phyloP scores from a whole-genome alignment of 1,140 invertebrate genomes.

The Neodiprion pinetum region DNA sequence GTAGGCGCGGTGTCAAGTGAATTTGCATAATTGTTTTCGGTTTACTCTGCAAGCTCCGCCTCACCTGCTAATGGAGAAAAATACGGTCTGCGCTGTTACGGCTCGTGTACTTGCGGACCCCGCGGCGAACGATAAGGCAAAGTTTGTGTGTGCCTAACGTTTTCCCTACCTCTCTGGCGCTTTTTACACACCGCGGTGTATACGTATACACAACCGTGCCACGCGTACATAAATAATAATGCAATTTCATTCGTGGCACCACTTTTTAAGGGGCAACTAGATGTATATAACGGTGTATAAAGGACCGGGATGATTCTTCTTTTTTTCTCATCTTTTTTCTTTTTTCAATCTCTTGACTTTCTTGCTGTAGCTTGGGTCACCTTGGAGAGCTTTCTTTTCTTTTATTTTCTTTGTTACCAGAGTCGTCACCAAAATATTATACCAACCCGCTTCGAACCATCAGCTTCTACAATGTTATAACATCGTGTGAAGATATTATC shows the following conservation, averaged over 20 bases:
- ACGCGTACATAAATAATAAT: background rate
- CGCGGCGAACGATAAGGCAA: slow-evolving; percentile 13
- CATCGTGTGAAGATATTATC: too few species aligned
- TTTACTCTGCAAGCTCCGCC: slow-evolving; percentile 28
- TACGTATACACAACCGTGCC: background rate
- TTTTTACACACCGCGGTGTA: background rate
- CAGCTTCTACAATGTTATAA: too few species aligned
- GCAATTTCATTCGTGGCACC: background rate
- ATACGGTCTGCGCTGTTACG: slow-evolving; percentile 29
- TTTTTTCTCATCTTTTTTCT: background rate
- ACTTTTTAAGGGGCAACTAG: background rate
- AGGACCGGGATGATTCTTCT: background rate
- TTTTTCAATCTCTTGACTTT: too few species aligned
- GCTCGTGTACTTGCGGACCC: slow-evolving; percentile 10
- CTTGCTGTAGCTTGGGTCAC: too few species aligned
- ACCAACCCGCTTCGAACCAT: too few species aligned
- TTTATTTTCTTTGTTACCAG: too few species aligned
- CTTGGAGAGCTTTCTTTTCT: too few species aligned
- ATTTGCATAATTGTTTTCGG: slow-evolving; percentile 52
- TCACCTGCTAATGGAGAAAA: slow-evolving; percentile 46
- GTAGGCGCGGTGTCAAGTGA: slow-evolving; percentile 16
- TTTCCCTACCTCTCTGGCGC: background rate
- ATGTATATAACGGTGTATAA: background rate
- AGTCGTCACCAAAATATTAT: too few species aligned
- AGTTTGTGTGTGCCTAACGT: background rate